phyloP scores from a whole-genome alignment of 37 sponge, comb jelly and placozoan species.

The Petrosia ficiformis region DNA sequence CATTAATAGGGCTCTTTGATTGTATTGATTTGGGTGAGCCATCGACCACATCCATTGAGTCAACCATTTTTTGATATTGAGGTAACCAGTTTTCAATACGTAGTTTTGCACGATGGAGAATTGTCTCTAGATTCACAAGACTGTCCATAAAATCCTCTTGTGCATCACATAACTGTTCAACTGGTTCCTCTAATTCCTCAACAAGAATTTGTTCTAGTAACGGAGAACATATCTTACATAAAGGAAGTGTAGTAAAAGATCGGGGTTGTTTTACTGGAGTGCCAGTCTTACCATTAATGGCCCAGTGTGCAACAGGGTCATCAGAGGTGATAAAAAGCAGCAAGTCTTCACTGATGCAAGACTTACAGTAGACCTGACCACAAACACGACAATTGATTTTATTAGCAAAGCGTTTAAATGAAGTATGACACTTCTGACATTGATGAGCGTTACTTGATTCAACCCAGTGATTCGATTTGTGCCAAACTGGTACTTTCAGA shows the following conservation, averaged over 20 bases:
- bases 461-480: slow-evolving; percentile 37
- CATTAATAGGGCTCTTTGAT: slow-evolving; percentile 10
- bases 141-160: slow-evolving; percentile 27
- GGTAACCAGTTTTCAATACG: slow-evolving; percentile 32
- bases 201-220: slow-evolving; percentile 17
- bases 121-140: slow-evolving; percentile 8
- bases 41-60: slow-evolving; percentile 14
- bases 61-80: slow-evolving; percentile 26
- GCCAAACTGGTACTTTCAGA: slow-evolving; percentile 45
- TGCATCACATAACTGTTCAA: neutral
- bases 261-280: slow-evolving; percentile 6
- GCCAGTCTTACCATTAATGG: slow-evolving; percentile 48
- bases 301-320: slow-evolving; percentile 29
- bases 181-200: slow-evolving; percentile 3
- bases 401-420: slow-evolving; percentile 1
- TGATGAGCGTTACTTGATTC: neutral
- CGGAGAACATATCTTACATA: slow-evolving; percentile 22
- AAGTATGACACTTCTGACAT: slow-evolving; percentile 16
- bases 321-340: slow-evolving; percentile 27
- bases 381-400: slow-evolving; percentile 69
- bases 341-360: slow-evolving; percentile 38
- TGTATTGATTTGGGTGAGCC: slow-evolving; percentile 1
- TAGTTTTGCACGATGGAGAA: slow-evolving; percentile 16
- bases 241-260: neutral
- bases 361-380: slow-evolving; percentile 59